Percentiles rank a stretch among this genome's conserved stretches.
phyloP scores from a whole-genome alignment of 2,797 vertebrate species.

The Channallabes apus region DNA sequence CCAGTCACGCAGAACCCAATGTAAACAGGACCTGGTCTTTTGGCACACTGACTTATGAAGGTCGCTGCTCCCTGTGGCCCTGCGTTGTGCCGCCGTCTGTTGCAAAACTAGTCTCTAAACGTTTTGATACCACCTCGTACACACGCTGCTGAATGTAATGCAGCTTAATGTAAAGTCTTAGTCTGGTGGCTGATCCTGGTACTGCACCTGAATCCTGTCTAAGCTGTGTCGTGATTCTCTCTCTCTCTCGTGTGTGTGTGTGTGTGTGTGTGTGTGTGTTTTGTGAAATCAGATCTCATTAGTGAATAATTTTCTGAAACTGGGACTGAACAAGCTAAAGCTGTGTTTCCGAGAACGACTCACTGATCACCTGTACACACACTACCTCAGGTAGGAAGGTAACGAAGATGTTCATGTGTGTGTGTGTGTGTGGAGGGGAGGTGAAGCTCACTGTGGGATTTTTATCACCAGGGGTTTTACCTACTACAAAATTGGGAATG shows the following conservation, averaged over 20 bases:
- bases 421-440: too few species aligned
- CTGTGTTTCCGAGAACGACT: constrained; percentile 82
- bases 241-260: too few species aligned
- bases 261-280: not conserved
- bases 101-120: too few species aligned
- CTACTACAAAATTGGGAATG: constrained; percentile 87
- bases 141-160: not conserved
- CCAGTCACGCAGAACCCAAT: too few species aligned
- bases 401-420: constrained; percentile 62
- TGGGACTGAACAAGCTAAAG: constrained; percentile 83
- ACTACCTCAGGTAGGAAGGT: constrained; percentile 77
- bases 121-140: not conserved
- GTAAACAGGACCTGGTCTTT: too few species aligned
- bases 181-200: not conserved
- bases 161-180: not conserved
- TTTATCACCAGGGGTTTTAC: constrained; percentile 76
- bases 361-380: constrained; percentile 83
- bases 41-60: too few species aligned
- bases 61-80: too few species aligned
- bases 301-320: constrained; percentile 86
- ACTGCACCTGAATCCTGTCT: not conserved
- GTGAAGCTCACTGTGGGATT: not conserved
- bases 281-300: constrained; percentile 77
- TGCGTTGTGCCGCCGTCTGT: too few species aligned
- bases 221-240: not conserved